phyloP scores from a whole-genome alignment of 2,797 vertebrate species.

The Sebastes nivosus region DNA sequence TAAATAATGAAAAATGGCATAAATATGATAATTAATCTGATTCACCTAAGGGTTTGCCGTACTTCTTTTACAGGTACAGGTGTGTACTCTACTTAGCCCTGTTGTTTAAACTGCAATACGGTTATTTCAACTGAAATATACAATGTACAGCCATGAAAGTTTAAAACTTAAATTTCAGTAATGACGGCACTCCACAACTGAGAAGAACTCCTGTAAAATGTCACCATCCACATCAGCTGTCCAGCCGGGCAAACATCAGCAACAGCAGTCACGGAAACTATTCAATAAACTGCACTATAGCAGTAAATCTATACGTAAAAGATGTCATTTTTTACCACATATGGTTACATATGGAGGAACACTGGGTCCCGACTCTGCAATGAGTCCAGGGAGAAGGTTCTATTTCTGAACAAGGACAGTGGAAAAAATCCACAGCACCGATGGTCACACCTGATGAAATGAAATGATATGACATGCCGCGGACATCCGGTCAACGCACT shows the following conservation, averaged over 20 bases:
- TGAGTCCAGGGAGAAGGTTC: conserved; percentile 25
- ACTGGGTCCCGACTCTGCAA: not conserved
- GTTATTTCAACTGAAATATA: not conserved
- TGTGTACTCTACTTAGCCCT: not conserved
- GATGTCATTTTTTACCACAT: not conserved
- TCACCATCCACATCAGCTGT: not conserved
- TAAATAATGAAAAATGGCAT: not conserved
- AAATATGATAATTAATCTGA: not conserved
- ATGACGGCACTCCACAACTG: not conserved
- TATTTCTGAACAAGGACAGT: conserved; percentile 56
- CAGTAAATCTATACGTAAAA: not conserved
- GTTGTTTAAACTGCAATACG: not conserved
- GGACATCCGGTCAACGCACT: conserved; percentile 61
- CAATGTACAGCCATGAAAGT: not conserved
- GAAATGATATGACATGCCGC: conserved; percentile 67
- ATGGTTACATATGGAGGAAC: not conserved
- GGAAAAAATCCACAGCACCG: conserved; percentile 51
- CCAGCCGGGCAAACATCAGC: not conserved
- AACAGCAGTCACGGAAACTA: conserved; percentile 17
- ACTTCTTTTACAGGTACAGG: not conserved
- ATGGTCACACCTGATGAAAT: conserved; percentile 76
- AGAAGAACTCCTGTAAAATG: conserved; percentile 3
- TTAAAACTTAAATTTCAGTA: not conserved
- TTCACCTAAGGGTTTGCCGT: not conserved
- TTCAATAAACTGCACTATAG: not conserved